phyloP scores from a whole-genome alignment of 53 echinoderm and acorn worm species.

The Arbacia lixula region DNA sequence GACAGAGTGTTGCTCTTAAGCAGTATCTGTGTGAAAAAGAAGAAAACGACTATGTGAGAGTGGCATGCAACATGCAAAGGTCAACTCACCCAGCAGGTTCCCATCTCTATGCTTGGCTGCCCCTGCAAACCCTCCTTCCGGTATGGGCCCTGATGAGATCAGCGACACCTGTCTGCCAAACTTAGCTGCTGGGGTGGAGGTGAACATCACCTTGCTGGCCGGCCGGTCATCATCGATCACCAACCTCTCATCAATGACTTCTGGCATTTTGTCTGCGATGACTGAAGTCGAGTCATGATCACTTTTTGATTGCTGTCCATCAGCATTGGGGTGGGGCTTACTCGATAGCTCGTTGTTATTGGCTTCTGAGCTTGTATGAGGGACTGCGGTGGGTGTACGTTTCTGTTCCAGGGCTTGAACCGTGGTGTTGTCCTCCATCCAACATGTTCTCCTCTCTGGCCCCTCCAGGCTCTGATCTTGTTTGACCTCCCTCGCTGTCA shows the following conservation, averaged over 20 bases:
- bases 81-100: conserved; percentile 85
- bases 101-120: conserved; percentile 93
- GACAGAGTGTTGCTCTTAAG: too few relatives aligned
- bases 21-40: too few relatives aligned
- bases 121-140: conserved; percentile 87
- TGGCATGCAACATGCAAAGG: too few relatives aligned
- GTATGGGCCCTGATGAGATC: conserved; percentile 66
- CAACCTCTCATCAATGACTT: not conserved
- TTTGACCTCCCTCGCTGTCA: conserved; percentile 50
- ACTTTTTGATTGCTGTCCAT: not conserved
- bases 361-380: not conserved
- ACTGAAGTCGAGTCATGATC: conserved; percentile 1
- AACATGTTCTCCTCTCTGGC: conserved; percentile 22
- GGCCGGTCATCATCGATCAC: conserved; percentile 10
- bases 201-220: conserved; percentile 28
- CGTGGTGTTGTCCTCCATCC: conserved; percentile 17
- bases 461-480: not conserved
- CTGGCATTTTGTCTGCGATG: conserved; percentile 15
- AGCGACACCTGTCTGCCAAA: conserved; percentile 69
- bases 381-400: not conserved
- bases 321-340: conserved; percentile 26
- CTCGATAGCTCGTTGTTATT: conserved; percentile 41
- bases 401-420: not conserved
- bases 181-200: conserved; percentile 92
- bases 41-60: too few relatives aligned